Conservation (phyloP, 1,140 invertebrate species). For the Elymnias hypermnestra region DNA sequence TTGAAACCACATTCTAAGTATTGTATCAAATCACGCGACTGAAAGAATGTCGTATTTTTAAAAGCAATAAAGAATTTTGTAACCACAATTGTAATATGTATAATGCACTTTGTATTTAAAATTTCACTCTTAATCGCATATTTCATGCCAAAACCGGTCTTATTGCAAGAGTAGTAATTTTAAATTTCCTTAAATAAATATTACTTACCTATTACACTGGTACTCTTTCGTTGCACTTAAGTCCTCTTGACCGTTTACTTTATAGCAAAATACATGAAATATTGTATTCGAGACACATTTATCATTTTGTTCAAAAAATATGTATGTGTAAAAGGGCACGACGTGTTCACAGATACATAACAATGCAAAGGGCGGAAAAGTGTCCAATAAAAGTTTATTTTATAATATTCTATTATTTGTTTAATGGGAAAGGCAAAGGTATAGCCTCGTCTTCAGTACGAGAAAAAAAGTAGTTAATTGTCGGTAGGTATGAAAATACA, state of each 20-base stretch:
- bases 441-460: too few relatives aligned
- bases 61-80: too few relatives aligned
- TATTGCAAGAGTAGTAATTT: neutral
- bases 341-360: conserved; percentile 23
- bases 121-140: too few relatives aligned
- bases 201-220: conserved; percentile 17
- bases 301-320: conserved; percentile 30
- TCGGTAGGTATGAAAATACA: conserved; percentile 21
- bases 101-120: too few relatives aligned
- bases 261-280: conserved; percentile 36
- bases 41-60: too few relatives aligned
- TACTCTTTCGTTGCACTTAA: neutral
- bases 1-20: too few relatives aligned
- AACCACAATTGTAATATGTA: too few relatives aligned
- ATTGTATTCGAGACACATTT: conserved; percentile 29
- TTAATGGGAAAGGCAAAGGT: too few relatives aligned
- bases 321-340: conserved; percentile 7
- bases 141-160: neutral
- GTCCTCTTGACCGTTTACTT: conserved; percentile 23
- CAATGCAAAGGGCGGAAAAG: conserved; percentile 17
- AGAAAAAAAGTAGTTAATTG: conserved; percentile 6
- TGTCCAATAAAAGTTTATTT: conserved; percentile 3
- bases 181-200: neutral
- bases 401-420: too few relatives aligned
- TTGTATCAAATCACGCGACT: too few relatives aligned